These are phyloP conservation scores for Aphelenchoides fujianensis DNA, from an alignment of 1,140 invertebrate species.

Conservation along the genomic window DNA sequence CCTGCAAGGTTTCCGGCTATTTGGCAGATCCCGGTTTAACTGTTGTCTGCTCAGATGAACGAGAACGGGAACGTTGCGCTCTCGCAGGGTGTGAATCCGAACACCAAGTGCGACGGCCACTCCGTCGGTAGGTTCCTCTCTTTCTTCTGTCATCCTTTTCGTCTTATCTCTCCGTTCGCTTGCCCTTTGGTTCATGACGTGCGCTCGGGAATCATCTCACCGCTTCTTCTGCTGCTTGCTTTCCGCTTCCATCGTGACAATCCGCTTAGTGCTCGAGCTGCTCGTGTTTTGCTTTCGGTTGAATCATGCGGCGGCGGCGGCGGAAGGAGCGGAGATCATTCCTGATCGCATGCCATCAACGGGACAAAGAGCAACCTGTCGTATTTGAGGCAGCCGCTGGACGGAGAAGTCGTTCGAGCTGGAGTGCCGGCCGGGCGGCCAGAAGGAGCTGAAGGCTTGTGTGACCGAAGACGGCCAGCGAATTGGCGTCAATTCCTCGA, in stretches of 20 bases:
- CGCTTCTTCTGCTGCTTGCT: neutral
- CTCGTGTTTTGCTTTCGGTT: neutral
- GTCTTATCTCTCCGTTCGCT: neutral
- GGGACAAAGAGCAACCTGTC: no score
- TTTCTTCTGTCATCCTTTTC: constrained; percentile 7
- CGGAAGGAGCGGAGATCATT: no score
- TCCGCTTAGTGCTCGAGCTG: neutral
- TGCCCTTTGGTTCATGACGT: neutral
- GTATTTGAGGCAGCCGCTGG: constrained; percentile 43
- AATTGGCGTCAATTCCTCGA: constrained; percentile 23
- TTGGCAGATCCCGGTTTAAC: no score
- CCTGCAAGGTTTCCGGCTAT: no score
- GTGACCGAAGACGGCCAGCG: constrained; percentile 40
- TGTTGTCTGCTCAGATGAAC: no score
- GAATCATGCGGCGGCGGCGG: no score
- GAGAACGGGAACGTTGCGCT: constrained; percentile 40
- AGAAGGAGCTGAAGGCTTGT: constrained; percentile 31
- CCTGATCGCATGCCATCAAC: no score
- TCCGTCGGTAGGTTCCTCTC: constrained; percentile 33
- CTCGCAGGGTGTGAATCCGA: constrained; percentile 37
- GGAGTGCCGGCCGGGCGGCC: constrained; percentile 45
- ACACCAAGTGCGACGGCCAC: constrained; percentile 51
- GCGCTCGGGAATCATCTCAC: neutral
- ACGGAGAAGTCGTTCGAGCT: constrained; percentile 52
- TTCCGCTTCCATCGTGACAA: constrained; percentile 20